phyloP scores from a whole-genome alignment of 2,113 vertebrate species.

The Garra rufa region DNA sequence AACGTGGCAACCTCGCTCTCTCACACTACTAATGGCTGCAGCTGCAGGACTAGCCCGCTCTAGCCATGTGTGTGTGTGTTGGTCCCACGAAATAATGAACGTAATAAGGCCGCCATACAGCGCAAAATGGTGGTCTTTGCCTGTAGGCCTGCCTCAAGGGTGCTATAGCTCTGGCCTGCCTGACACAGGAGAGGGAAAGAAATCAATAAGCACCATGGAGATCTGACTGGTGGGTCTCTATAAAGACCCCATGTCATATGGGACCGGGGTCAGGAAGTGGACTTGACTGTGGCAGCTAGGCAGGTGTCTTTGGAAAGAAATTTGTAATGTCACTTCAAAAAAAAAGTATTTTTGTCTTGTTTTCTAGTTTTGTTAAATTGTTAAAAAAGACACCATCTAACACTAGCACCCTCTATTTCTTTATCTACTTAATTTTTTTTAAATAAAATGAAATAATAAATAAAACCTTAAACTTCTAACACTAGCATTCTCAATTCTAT shows the following conservation, averaged over 20 bases:
- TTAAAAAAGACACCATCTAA: neutral
- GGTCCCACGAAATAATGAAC: slow-evolving; percentile 51
- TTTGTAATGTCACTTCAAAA: neutral
- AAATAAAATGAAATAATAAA: no score
- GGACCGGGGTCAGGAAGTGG: slow-evolving; percentile 49
- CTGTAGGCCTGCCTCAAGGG: slow-evolving; percentile 55
- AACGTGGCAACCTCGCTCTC: slow-evolving; percentile 58
- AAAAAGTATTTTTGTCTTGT: neutral
- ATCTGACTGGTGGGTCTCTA: slow-evolving; percentile 52
- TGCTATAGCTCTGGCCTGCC: slow-evolving; percentile 63
- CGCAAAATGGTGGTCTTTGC: slow-evolving; percentile 51
- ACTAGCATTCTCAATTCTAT: no score
- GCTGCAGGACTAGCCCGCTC: slow-evolving; percentile 65
- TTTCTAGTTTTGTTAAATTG: neutral
- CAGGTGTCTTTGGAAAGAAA: slow-evolving; percentile 49
- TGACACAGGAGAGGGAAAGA: slow-evolving; percentile 53
- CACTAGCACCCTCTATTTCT: neutral
- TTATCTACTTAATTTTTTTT: no score
- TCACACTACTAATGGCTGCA: slow-evolving; percentile 72
- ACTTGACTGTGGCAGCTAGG: slow-evolving; percentile 51
- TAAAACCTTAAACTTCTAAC: no score
- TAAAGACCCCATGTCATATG: slow-evolving; percentile 25
- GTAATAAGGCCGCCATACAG: slow-evolving; percentile 60
- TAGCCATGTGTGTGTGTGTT: slow-evolving; percentile 57
- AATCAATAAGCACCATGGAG: slow-evolving; percentile 55